Evolutionary conservation across 2,888 invertebrate genomes (phyloP).

Genomic region (Hypolimnas misippus): DNA sequence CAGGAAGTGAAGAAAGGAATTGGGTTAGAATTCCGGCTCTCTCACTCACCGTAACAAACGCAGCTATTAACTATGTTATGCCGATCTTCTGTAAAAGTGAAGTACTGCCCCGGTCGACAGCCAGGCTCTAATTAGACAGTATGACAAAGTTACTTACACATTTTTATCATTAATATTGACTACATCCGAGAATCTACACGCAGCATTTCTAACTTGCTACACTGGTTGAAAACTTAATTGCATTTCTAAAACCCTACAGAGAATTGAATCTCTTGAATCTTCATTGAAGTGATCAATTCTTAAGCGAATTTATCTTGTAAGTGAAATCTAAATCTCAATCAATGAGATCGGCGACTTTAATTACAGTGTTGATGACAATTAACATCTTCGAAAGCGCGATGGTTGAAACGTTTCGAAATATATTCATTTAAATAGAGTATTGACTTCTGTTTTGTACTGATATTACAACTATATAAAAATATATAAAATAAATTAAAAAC

Average conservation of each 20-base stretch:
- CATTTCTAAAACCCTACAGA: not conserved
- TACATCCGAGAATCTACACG: too few species aligned
- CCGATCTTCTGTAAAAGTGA: too few species aligned
- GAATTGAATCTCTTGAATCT: conserved; percentile 10
- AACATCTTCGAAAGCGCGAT: conserved; percentile 17
- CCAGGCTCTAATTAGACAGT: too few species aligned
- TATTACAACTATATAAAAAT: not conserved
- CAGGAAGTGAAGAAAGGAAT: too few species aligned
- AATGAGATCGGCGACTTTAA: conserved; percentile 27
- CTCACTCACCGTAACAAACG: too few species aligned
- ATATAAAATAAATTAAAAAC: too few species aligned
- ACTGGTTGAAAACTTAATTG: not conserved
- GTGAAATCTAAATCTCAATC: conserved; percentile 31
- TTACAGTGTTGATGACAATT: conserved; percentile 27
- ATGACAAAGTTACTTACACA: too few species aligned
- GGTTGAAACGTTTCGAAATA: not conserved
- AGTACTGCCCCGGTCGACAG: too few species aligned
- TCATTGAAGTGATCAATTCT: conserved; percentile 16
- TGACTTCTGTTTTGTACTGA: not conserved
- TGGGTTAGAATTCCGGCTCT: too few species aligned
- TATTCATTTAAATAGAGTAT: not conserved
- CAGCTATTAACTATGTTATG: too few species aligned
- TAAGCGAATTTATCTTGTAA: conserved; percentile 30
- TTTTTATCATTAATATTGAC: too few species aligned
- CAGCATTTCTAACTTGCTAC: too few species aligned